These are phyloP conservation scores for Oxygymnocypris stewartii DNA, from an alignment of 2,113 vertebrate genomes.

Conservation along the genomic window DNA sequence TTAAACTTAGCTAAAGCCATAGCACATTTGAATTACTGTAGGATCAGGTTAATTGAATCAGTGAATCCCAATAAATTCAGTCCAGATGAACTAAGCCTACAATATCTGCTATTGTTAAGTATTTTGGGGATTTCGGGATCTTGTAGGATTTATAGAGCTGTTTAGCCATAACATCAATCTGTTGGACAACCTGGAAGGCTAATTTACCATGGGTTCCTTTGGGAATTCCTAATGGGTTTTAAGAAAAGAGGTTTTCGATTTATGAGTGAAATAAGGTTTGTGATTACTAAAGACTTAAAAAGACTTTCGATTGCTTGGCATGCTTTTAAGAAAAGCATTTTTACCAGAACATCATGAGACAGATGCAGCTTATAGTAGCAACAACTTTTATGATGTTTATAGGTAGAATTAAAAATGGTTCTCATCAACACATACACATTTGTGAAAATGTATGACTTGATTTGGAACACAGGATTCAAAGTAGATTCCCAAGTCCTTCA, in stretches of 20 bases:
- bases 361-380: neutral
- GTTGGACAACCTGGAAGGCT: neutral
- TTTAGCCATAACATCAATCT: neutral
- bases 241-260: neutral
- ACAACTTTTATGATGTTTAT: neutral
- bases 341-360: neutral
- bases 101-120: neutral
- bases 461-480: neutral
- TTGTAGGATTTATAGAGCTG: conserved; percentile 2
- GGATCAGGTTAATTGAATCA: neutral
- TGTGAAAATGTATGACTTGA: no score
- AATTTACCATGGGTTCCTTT: neutral
- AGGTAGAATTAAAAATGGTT: neutral
- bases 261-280: neutral
- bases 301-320: neutral
- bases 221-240: conserved; percentile 11
- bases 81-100: neutral
- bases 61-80: neutral
- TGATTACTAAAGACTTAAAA: neutral
- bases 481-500: neutral
- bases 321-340: neutral
- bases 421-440: neutral
- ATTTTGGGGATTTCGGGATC: neutral
- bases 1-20: neutral
- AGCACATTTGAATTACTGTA: neutral